Evolutionary conservation across 2,888 invertebrate genomes (phyloP).

Genomic region (Aspidiotus destructor): DNA sequence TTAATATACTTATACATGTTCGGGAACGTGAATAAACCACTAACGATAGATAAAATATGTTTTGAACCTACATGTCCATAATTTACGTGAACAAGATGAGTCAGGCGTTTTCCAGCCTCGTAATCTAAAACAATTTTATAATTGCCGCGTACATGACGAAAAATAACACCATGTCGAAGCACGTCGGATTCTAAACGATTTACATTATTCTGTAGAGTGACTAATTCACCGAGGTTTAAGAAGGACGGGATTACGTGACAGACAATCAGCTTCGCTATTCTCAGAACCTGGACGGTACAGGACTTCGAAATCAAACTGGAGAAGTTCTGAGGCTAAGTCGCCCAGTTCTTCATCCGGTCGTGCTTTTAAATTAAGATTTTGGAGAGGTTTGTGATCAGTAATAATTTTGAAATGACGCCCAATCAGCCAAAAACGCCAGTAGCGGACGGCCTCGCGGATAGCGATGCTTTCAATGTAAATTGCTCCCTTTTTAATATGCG

Average conservation of each 20-base stretch:
- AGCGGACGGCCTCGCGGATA: constrained; percentile 32
- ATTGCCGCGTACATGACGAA: background rate
- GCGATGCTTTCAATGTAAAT: constrained; percentile 32
- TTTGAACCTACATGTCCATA: background rate
- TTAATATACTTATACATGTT: constrained; percentile 3
- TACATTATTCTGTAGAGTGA: background rate
- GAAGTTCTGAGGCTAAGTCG: constrained; percentile 36
- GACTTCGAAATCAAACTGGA: constrained; percentile 36
- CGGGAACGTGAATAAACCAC: background rate
- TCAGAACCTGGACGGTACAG: constrained; percentile 2
- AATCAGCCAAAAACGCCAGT: constrained; percentile 34
- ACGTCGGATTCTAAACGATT: background rate
- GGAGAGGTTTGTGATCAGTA: constrained; percentile 35
- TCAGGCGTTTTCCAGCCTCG: background rate
- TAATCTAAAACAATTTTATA: background rate
- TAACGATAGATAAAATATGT: background rate
- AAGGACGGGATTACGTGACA: background rate
- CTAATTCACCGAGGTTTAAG: background rate
- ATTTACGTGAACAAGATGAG: background rate
- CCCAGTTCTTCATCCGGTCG: constrained; percentile 36
- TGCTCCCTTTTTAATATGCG: constrained; percentile 35
- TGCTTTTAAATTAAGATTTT: constrained; percentile 35
- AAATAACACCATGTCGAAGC: background rate
- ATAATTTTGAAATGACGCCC: constrained; percentile 26
- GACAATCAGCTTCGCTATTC: background rate